Conservation (phyloP, 1,140 invertebrate genomes). For the Eufriesea mexicana region DNA sequence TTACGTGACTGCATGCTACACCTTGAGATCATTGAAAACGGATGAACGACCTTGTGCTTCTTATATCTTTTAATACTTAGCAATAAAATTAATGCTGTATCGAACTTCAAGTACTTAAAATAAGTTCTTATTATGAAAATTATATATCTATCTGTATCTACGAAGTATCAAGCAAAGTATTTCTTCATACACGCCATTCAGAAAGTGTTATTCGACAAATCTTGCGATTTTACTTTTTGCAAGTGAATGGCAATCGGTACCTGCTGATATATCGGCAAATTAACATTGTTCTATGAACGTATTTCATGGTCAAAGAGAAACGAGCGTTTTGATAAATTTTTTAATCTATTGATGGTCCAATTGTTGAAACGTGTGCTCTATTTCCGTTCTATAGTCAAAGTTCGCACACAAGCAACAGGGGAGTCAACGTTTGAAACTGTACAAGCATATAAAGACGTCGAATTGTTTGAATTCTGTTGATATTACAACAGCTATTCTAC, state of each 20-base stretch:
- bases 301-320: no score
- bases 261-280: background rate
- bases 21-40: no score
- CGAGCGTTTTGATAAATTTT: background rate
- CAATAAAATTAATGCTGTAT: background rate
- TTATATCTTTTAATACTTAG: no score
- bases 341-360: background rate
- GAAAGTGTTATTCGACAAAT: no score
- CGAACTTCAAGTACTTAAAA: no score
- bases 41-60: no score
- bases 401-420: background rate
- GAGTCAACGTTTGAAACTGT: background rate
- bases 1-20: no score
- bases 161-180: no score
- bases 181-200: no score
- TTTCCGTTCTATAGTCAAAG: background rate
- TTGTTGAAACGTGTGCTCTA: background rate
- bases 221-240: no score
- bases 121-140: background rate
- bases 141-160: background rate
- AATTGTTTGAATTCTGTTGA: slow-evolving; percentile 4
- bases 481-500: background rate
- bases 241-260: no score
- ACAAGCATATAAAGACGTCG: background rate
- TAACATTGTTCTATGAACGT: background rate